A percentile compares a stretch with the other conserved stretches of the same genome.
phyloP scores from a whole-genome alignment of 2,888 invertebrate genomes.

The Megamerina dolium region DNA sequence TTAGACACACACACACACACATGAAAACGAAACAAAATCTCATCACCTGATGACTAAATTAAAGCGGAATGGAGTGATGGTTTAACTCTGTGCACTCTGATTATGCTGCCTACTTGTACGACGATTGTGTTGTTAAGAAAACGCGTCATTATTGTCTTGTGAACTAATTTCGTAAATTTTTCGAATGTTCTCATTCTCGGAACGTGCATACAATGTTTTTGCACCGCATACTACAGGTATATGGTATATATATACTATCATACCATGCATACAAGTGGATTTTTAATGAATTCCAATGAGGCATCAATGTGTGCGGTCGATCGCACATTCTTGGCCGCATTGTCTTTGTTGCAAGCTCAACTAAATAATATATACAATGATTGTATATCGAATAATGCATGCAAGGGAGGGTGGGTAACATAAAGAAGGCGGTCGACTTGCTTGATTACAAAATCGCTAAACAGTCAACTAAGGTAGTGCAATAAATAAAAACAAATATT shows the following conservation, averaged over 20 bases:
- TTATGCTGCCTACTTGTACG: slow-evolving; percentile 2
- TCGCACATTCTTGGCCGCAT: too few species aligned
- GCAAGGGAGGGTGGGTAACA: too few species aligned
- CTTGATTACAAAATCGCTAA: too few species aligned
- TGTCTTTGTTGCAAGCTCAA: too few species aligned
- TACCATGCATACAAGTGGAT: slow-evolving; percentile 28
- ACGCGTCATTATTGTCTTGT: slow-evolving; percentile 32
- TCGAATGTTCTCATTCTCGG: slow-evolving; percentile 32
- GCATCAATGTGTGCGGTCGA: slow-evolving; percentile 41
- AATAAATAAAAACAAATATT: too few species aligned
- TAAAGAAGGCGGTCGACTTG: too few species aligned
- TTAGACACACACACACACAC: too few species aligned
- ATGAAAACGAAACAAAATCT: too few species aligned
- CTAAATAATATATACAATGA: too few species aligned
- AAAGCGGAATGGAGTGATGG: too few species aligned
- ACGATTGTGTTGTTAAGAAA: not conserved
- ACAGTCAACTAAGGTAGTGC: too few species aligned
- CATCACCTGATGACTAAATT: slow-evolving; percentile 45
- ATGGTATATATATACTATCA: slow-evolving; percentile 2
- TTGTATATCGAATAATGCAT: too few species aligned
- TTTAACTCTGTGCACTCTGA: slow-evolving; percentile 1
- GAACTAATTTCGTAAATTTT: slow-evolving; percentile 45
- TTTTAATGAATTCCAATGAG: slow-evolving; percentile 42
- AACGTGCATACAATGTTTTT: slow-evolving; percentile 2
- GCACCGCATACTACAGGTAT: not conserved